phyloP scores from a whole-genome alignment of 2,797 vertebrate species.

The Sebastes goodei region DNA sequence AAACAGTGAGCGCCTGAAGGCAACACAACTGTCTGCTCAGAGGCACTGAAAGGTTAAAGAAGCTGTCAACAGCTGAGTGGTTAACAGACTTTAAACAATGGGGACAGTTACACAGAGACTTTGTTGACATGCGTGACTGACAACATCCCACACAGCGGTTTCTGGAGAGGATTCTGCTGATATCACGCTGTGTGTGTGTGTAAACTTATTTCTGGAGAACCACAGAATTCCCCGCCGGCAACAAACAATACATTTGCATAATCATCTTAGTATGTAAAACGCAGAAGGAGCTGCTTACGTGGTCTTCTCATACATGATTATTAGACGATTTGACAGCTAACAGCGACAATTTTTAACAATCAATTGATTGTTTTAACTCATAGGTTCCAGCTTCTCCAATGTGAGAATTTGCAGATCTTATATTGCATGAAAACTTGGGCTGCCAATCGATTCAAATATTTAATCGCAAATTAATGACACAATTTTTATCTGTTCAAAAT shows the following conservation, averaged over 20 bases:
- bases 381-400: not conserved
- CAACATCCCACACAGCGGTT: conserved; percentile 8
- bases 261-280: not conserved
- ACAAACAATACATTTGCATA: not conserved
- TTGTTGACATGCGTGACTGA: conserved; percentile 13
- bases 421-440: not conserved
- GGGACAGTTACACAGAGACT: not conserved
- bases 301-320: not conserved
- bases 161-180: conserved; percentile 10
- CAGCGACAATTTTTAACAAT: not conserved
- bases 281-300: not conserved
- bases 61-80: conserved; percentile 33
- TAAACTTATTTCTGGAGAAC: not conserved
- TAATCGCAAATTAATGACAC: too few relatives aligned
- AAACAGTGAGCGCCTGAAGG: conserved; percentile 17
- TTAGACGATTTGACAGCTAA: not conserved
- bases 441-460: too few relatives aligned
- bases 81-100: conserved; percentile 37
- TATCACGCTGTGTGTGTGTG: not conserved
- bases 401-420: not conserved
- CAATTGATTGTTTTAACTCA: not conserved
- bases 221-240: not conserved
- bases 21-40: not conserved
- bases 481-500: too few relatives aligned
- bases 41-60: conserved; percentile 26